These are phyloP conservation scores for Ochotona princeps DNA, from an alignment of 2,113 vertebrate genomes.

Conservation along the genomic window DNA sequence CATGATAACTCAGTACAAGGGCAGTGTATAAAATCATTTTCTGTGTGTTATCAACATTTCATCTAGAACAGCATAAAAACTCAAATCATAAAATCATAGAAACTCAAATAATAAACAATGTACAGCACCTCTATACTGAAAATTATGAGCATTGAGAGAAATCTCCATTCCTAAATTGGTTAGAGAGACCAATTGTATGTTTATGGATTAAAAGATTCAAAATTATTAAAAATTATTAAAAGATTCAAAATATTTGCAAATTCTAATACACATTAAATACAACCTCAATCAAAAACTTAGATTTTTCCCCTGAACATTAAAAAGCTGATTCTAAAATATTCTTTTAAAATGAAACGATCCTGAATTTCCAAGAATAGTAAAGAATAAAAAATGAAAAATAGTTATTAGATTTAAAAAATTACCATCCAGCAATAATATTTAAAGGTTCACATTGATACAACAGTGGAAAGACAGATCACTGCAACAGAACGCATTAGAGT, in stretches of 20 bases:
- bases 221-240: neutral
- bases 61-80: neutral
- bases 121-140: neutral
- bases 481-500: no score
- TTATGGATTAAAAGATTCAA: neutral
- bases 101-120: neutral
- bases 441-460: no score
- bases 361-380: neutral
- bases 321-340: neutral
- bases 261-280: neutral
- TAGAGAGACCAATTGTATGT: neutral
- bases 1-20: neutral
- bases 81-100: neutral
- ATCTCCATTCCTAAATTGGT: neutral
- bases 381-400: no score
- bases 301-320: neutral
- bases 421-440: no score
- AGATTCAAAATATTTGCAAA: neutral
- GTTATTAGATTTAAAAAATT: no score
- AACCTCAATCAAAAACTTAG: neutral
- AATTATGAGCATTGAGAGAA: neutral
- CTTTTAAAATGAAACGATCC: neutral
- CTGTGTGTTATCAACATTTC: neutral
- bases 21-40: neutral
- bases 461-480: no score